Conservation (phyloP, 2,888 invertebrate species). For the Orchesella flavescens region DNA sequence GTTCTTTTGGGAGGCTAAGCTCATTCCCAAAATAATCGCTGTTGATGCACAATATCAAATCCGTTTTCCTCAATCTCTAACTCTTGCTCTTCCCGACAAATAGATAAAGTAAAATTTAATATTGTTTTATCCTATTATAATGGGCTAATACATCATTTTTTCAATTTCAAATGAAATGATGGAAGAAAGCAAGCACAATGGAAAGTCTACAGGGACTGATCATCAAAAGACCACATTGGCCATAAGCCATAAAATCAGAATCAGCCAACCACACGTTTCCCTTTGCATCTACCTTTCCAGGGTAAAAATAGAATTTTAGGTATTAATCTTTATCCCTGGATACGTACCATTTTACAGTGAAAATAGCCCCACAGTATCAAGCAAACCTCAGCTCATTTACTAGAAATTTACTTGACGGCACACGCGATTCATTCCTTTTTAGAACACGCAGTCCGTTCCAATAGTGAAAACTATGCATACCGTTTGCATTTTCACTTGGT, state of each 20-base stretch:
- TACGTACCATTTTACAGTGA: too few relatives aligned
- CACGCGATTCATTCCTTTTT: too few relatives aligned
- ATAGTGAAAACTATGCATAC: too few relatives aligned
- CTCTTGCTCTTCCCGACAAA: not conserved
- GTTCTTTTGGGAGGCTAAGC: not conserved
- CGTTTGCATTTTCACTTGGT: too few relatives aligned
- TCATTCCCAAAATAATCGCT: not conserved
- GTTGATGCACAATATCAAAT: not conserved
- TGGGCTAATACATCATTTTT: constrained; percentile 34
- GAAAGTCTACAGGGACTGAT: constrained; percentile 4
- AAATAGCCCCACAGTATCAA: too few relatives aligned
- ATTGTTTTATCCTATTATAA: constrained; percentile 52
- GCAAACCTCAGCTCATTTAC: too few relatives aligned
- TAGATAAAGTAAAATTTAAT: constrained; percentile 50
- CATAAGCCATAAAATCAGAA: constrained; percentile 4
- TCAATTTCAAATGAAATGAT: constrained; percentile 38
- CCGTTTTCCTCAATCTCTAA: not conserved
- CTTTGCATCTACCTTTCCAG: not conserved
- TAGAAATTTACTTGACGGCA: too few relatives aligned
- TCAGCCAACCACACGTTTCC: not conserved
- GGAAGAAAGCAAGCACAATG: not conserved
- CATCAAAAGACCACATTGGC: constrained; percentile 17
- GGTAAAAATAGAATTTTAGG: not conserved
- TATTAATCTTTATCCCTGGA: too few relatives aligned
- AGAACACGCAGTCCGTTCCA: too few relatives aligned